Evolutionary conservation across 2,113 vertebrate genomes (phyloP).

Genomic region (Odontesthes bonariensis): DNA sequence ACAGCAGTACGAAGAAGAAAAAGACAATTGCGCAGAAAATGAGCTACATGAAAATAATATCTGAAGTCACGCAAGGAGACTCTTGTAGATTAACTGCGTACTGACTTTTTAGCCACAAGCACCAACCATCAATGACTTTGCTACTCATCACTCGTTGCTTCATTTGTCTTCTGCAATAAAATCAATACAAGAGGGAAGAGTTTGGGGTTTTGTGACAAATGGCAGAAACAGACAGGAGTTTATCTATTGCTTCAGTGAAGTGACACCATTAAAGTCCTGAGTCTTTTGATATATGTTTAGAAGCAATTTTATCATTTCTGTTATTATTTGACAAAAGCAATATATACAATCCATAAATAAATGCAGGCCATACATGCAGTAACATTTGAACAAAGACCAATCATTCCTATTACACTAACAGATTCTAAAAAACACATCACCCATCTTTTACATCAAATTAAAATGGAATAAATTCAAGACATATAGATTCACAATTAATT

Average conservation of each 20-base stretch:
- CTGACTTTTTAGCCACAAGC: constrained; percentile 10
- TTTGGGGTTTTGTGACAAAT: constrained; percentile 29
- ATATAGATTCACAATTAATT: too few species aligned
- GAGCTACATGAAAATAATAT: neutral
- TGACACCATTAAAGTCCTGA: constrained; percentile 26
- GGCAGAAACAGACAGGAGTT: neutral
- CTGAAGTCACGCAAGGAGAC: neutral
- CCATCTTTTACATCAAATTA: too few species aligned
- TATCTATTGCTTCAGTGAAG: neutral
- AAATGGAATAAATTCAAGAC: too few species aligned
- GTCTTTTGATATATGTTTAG: neutral
- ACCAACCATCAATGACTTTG: constrained; percentile 10
- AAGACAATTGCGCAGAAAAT: rapidly evolving
- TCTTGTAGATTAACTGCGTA: neutral
- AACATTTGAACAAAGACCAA: neutral
- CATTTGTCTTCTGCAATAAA: constrained; percentile 43
- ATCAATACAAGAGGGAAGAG: constrained; percentile 34
- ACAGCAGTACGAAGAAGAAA: constrained; percentile 5
- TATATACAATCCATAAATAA: too few species aligned
- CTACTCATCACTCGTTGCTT: constrained; percentile 26
- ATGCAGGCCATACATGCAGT: too few species aligned
- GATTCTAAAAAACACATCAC: neutral
- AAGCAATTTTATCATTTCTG: neutral
- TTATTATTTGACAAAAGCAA: too few species aligned
- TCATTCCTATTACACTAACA: neutral